A percentile compares a stretch with the other conserved stretches of the same genome.
Evolutionary conservation across 2,888 invertebrate species (phyloP).

Genomic region (Trachelus iudaicus): DNA sequence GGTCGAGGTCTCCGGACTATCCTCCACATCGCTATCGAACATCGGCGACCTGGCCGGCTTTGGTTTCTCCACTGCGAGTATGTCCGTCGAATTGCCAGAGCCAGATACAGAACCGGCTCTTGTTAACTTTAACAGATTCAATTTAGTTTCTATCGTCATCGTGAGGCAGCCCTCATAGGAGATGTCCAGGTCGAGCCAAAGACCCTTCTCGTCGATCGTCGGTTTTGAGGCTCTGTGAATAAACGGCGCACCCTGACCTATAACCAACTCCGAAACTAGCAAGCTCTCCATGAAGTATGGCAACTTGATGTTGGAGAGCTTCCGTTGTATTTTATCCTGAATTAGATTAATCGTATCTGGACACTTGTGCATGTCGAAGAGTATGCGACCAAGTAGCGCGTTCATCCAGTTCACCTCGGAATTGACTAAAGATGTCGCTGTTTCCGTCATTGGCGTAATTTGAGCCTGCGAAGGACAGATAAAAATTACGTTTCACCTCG

Average conservation of each 20-base stretch:
- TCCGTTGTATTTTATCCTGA: conserved; percentile 84
- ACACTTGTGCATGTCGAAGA: conserved; percentile 86
- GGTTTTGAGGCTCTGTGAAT: conserved; percentile 75
- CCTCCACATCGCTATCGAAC: conserved; percentile 81
- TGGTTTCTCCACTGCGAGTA: conserved; percentile 39
- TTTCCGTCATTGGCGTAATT: conserved; percentile 34
- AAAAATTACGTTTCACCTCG: too few species aligned
- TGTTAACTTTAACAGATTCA: conserved; percentile 81
- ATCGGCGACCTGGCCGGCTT: conserved; percentile 68
- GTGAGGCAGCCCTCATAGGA: conserved; percentile 82
- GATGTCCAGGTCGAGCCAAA: conserved; percentile 90
- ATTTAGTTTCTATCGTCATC: conserved; percentile 88
- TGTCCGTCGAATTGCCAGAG: conserved; percentile 38
- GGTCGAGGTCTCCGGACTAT: conserved; percentile 83
- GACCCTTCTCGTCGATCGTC: conserved; percentile 80
- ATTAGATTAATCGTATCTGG: conserved; percentile 76
- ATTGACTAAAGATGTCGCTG: conserved; percentile 32
- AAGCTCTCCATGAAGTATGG: conserved; percentile 91
- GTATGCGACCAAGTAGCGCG: conserved; percentile 79
- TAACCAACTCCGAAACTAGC: conserved; percentile 78
- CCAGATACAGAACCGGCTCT: conserved; percentile 45
- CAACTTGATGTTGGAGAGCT: conserved; percentile 86
- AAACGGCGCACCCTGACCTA: conserved; percentile 76
- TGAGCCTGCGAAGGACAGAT: conserved; percentile 26
- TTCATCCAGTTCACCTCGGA: conserved; percentile 80